Percentiles rank a stretch among this genome's conserved stretches.
These are phyloP conservation scores for Brevipalpus yothersi DNA, from an alignment of 1,140 invertebrate species.

Conservation along the genomic window DNA sequence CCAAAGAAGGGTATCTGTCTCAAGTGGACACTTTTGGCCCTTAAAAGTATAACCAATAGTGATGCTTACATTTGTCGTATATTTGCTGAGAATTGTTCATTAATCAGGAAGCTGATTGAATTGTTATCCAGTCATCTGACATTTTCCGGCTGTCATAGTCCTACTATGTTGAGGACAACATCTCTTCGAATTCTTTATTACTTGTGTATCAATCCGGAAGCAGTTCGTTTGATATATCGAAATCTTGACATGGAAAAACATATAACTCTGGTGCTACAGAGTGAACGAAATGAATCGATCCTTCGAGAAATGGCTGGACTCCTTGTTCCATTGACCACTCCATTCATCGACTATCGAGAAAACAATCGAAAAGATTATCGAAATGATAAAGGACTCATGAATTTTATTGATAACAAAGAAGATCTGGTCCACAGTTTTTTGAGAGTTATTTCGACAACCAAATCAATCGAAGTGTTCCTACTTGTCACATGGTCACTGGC, in stretches of 20 bases:
- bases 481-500: conserved; percentile 55
- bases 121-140: neutral
- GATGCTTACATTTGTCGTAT: conserved; percentile 11
- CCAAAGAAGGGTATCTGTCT: conserved; percentile 3
- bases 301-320: conserved; percentile 47
- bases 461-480: conserved; percentile 49
- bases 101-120: conserved; percentile 4
- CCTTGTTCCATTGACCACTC: conserved; percentile 62
- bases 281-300: conserved; percentile 12
- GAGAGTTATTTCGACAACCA: conserved; percentile 31
- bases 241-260: neutral
- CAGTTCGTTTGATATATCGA: conserved; percentile 4
- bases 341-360: conserved; percentile 38
- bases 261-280: neutral
- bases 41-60: conserved; percentile 8
- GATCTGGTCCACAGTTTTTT: conserved; percentile 8
- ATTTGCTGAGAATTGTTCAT: conserved; percentile 3
- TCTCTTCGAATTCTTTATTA: conserved; percentile 8
- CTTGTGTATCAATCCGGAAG: conserved; percentile 7
- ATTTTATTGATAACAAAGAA: conserved; percentile 1
- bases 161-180: conserved; percentile 2
- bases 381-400: neutral
- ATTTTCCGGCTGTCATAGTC: neutral
- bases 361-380: neutral
- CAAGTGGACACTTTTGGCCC: conserved; percentile 9